Conservation (phyloP, 2,888 invertebrate species). For the Acleris sparsana region DNA sequence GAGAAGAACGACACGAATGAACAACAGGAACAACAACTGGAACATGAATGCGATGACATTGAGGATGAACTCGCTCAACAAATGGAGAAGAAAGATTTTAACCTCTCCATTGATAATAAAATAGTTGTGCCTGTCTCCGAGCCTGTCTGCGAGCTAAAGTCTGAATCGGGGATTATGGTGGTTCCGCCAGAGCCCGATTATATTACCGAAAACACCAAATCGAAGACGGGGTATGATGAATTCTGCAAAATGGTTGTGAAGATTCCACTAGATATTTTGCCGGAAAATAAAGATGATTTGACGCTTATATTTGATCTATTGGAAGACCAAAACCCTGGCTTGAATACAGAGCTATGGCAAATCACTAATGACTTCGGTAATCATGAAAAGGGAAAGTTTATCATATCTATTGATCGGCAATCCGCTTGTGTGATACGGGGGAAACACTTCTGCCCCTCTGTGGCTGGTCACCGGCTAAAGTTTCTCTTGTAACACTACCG, state of each 20-base stretch:
- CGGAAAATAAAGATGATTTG: constrained; percentile 66
- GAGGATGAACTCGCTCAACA: background rate
- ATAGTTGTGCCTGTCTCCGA: constrained; percentile 37
- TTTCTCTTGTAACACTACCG: constrained; percentile 57
- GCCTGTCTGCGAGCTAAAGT: constrained; percentile 33
- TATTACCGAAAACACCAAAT: background rate
- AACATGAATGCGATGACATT: too few species aligned
- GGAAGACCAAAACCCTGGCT: constrained; percentile 70
- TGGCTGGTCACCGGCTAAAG: constrained; percentile 65
- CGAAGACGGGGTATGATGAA: constrained; percentile 40
- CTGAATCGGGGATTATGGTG: constrained; percentile 46
- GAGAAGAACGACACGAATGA: constrained; percentile 9
- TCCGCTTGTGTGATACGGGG: constrained; percentile 60
- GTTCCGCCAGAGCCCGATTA: constrained; percentile 44
- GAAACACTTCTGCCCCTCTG: constrained; percentile 58
- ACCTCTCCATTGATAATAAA: constrained; percentile 31
- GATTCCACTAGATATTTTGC: constrained; percentile 61
- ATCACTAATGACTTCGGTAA: constrained; percentile 53
- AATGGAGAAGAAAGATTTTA: constrained; percentile 29
- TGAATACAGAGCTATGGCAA: constrained; percentile 71
- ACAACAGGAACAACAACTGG: too few species aligned
- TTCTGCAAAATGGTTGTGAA: constrained; percentile 61
- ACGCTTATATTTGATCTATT: constrained; percentile 68
- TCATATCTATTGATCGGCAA: constrained; percentile 60
- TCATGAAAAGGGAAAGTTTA: constrained; percentile 62